Evolutionary conservation across 2,113 vertebrate genomes (phyloP).

Genomic region (Sprattus sprattus): DNA sequence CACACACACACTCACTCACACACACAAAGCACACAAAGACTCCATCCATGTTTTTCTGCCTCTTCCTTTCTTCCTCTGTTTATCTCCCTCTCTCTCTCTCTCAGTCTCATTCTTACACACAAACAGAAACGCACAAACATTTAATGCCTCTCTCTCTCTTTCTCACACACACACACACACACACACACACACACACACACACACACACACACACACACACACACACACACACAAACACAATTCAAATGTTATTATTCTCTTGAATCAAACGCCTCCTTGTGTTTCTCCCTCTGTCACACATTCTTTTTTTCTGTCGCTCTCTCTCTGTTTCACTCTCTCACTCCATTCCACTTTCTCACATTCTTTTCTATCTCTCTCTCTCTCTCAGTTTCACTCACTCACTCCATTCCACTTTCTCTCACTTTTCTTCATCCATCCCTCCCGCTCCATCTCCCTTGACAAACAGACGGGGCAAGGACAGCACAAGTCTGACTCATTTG

Average conservation of each 20-base stretch:
- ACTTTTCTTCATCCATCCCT: slow-evolving; percentile 19
- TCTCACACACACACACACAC: not conserved
- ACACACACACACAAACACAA: slow-evolving; percentile 10
- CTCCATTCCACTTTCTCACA: too few relatives aligned
- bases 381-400: not conserved
- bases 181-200: not conserved
- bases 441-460: slow-evolving; percentile 53
- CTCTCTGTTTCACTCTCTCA: not conserved
- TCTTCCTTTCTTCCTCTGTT: not conserved
- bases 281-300: not conserved
- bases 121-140: too few relatives aligned
- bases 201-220: not conserved
- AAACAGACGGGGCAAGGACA: slow-evolving; percentile 66
- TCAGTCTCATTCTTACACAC: not conserved
- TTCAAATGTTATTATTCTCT: slow-evolving; percentile 30
- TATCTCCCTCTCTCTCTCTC: not conserved
- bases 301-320: slow-evolving; percentile 21
- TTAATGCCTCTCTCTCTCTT: not conserved
- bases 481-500: slow-evolving; percentile 68
- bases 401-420: not conserved
- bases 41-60: not conserved
- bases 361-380: slow-evolving; percentile 8
- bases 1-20: not conserved
- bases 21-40: not conserved
- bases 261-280: not conserved